Conservation (phyloP, 2,113 vertebrate genomes). For the Furnarius figulus region DNA sequence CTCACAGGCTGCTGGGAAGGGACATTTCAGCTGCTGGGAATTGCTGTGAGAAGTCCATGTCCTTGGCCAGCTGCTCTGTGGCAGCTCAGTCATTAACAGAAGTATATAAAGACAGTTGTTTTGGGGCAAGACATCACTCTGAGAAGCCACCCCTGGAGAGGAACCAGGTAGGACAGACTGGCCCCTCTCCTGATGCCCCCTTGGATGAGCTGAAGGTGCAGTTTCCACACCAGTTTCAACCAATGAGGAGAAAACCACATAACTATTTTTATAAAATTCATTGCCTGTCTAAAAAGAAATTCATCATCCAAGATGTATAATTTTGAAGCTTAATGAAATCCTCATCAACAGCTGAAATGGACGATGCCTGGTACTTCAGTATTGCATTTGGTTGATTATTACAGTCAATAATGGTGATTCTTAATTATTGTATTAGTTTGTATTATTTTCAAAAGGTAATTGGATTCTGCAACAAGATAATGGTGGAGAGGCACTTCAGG, state of each 20-base stretch:
- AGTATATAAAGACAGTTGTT: not conserved
- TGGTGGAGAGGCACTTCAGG: not conserved
- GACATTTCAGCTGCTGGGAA: not conserved
- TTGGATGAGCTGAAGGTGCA: not conserved
- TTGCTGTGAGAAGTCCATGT: not conserved
- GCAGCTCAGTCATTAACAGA: not conserved
- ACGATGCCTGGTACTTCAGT: not conserved
- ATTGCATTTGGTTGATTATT: not conserved
- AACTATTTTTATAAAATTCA: not conserved
- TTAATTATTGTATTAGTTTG: not conserved
- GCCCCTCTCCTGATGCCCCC: not conserved
- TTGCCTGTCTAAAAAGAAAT: not conserved
- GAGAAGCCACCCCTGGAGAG: not conserved
- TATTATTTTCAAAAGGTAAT: not conserved
- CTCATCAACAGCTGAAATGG: not conserved
- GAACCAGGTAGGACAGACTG: not conserved
- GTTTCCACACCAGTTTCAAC: not conserved
- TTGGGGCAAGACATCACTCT: not conserved
- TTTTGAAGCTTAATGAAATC: not conserved
- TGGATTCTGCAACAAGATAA: not conserved
- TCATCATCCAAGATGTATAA: accelerated
- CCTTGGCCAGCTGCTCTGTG: not conserved
- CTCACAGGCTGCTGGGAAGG: not conserved
- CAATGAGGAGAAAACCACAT: not conserved
- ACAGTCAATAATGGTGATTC: not conserved